These are phyloP conservation scores for Anastrepha ludens DNA, from an alignment of 1,140 invertebrate species.

Conservation along the genomic window DNA sequence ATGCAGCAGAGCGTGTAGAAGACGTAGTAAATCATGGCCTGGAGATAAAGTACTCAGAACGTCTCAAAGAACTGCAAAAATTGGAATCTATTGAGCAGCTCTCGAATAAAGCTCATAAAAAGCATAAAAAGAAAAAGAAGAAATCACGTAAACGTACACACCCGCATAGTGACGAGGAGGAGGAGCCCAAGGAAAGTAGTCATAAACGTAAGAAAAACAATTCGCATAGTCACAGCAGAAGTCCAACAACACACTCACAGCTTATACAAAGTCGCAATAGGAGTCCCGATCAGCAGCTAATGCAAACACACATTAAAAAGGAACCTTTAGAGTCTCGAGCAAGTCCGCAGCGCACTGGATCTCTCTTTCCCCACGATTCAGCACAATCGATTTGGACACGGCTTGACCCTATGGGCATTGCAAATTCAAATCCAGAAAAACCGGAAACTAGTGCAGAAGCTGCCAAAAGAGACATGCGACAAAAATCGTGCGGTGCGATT, in stretches of 20 bases:
- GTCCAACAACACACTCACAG: too few relatives aligned
- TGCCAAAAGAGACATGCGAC: not conserved
- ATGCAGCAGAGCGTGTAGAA: slow-evolving; percentile 40
- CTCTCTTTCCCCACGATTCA: not conserved
- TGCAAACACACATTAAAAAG: not conserved
- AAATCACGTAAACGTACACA: slow-evolving; percentile 53
- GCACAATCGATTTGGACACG: not conserved
- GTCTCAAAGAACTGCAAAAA: slow-evolving; percentile 42
- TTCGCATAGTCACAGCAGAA: not conserved
- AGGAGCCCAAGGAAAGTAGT: not conserved
- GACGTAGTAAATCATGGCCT: slow-evolving; percentile 24
- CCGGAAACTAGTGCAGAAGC: not conserved
- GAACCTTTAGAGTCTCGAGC: not conserved
- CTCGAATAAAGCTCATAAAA: slow-evolving; percentile 45
- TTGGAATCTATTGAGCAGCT: not conserved
- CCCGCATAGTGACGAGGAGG: not conserved
- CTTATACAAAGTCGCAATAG: not conserved
- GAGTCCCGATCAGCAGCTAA: not conserved
- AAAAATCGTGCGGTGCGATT: not conserved
- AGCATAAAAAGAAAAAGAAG: slow-evolving; percentile 55
- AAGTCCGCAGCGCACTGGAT: not conserved
- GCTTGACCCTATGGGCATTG: not conserved
- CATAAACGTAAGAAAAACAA: not conserved
- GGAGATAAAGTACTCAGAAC: slow-evolving; percentile 53
- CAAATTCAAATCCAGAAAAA: not conserved